phyloP scores from a whole-genome alignment of 2,888 invertebrate genomes.

The Venusia cambrica region DNA sequence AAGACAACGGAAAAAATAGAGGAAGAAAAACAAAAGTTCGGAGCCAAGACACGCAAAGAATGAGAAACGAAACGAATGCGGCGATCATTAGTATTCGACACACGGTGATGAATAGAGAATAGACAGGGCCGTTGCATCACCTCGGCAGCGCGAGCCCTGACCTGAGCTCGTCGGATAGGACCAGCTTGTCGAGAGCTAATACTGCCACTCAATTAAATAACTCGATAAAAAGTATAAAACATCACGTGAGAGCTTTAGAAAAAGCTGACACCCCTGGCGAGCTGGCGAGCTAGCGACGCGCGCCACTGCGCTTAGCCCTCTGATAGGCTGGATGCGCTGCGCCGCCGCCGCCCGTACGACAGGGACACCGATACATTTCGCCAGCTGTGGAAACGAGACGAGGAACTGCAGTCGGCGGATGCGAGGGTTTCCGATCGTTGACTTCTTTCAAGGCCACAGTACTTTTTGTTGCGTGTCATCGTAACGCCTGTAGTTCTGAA shows the following conservation, averaged over 20 bases:
- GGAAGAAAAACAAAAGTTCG: constrained; percentile 64
- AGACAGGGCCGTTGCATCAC: constrained; percentile 38
- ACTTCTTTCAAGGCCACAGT: constrained; percentile 74
- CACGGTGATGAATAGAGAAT: constrained; percentile 61
- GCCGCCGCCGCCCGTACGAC: constrained; percentile 51
- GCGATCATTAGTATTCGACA: constrained; percentile 66
- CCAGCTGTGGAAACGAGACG: constrained; percentile 45
- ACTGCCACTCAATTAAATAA: constrained; percentile 62
- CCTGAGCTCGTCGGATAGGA: constrained; percentile 5
- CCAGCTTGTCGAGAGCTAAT: constrained; percentile 19
- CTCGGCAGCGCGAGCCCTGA: no score
- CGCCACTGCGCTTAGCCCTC: constrained; percentile 69
- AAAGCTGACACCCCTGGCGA: constrained; percentile 74
- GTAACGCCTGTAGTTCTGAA: constrained; percentile 62
- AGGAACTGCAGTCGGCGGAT: constrained; percentile 65
- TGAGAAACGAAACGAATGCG: constrained; percentile 47
- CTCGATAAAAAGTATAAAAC: constrained; percentile 53
- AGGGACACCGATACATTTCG: constrained; percentile 36
- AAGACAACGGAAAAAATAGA: constrained; percentile 55
- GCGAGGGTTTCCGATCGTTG: constrained; percentile 77
- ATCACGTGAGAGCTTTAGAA: constrained; percentile 67
- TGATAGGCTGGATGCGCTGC: constrained; percentile 54
- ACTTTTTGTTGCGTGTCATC: constrained; percentile 66
- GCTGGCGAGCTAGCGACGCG: constrained; percentile 64
- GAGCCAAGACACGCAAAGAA: constrained; percentile 54